Percentiles rank a stretch among this genome's conserved stretches.
These are phyloP conservation scores for Charina bottae DNA, from an alignment of 2,113 vertebrate genomes.

Conservation along the genomic window DNA sequence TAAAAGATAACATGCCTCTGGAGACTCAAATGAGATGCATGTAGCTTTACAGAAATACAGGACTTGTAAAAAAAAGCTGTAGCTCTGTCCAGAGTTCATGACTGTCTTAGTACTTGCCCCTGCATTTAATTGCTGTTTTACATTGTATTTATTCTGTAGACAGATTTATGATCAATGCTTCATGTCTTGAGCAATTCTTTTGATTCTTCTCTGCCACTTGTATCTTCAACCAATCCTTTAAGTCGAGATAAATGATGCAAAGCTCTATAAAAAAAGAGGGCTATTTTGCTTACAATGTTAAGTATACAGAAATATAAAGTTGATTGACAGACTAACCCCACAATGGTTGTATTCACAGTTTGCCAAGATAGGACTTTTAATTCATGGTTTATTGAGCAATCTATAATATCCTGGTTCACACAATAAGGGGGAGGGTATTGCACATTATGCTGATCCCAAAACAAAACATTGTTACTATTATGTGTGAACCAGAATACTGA, in stretches of 20 bases:
- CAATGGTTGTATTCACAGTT: background rate
- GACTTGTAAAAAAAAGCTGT: background rate
- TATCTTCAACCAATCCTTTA: constrained; percentile 77
- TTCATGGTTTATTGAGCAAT: background rate
- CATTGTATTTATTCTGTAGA: background rate
- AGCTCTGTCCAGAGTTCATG: background rate
- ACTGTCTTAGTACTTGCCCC: too few species aligned
- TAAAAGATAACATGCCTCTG: background rate
- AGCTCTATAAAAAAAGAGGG: constrained; percentile 66
- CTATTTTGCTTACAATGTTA: background rate
- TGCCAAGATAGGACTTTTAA: background rate
- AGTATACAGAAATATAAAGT: constrained; percentile 16
- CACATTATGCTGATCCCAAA: background rate
- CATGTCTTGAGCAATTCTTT: constrained; percentile 42
- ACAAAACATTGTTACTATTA: background rate
- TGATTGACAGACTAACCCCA: background rate
- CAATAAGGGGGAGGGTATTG: background rate
- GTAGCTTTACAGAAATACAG: background rate
- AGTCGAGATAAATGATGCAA: constrained; percentile 78
- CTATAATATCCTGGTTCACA: background rate
- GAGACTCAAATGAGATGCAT: background rate
- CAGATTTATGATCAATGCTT: background rate
- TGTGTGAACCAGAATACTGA: background rate
- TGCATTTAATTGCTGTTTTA: background rate
- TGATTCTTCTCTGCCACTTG: constrained; percentile 46